These are phyloP conservation scores for Latheticus oryzae DNA, from an alignment of 2,888 invertebrate species.

Conservation along the genomic window DNA sequence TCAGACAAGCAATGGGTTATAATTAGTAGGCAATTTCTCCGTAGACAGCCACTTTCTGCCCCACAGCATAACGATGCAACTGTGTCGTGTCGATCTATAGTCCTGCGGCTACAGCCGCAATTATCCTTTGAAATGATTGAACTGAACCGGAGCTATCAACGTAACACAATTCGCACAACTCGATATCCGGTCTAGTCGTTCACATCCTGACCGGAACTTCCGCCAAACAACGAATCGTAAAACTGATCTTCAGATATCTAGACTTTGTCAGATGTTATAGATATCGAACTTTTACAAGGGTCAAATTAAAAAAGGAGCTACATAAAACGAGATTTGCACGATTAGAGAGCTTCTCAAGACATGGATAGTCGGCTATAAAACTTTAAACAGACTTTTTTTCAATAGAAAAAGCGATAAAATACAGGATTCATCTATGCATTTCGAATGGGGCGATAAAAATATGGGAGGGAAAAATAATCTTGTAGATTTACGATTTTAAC, in stretches of 20 bases:
- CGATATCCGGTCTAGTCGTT: constrained; percentile 47
- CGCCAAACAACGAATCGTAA: constrained; percentile 36
- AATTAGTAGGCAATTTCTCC: constrained; percentile 47
- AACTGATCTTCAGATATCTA: constrained; percentile 23
- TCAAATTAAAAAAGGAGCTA: constrained; percentile 17
- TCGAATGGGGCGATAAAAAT: constrained; percentile 11
- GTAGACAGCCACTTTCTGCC: constrained; percentile 22
- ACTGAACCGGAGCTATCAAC: constrained; percentile 49
- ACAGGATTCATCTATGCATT: constrained; percentile 15
- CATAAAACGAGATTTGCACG: constrained; percentile 6
- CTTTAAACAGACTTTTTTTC: constrained; percentile 16
- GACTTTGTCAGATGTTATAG: constrained; percentile 19
- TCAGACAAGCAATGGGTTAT: constrained; percentile 44
- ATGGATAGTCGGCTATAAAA: constrained; percentile 9
- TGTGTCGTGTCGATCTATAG: not conserved
- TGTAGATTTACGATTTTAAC: constrained; percentile 19
- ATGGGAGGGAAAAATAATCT: constrained; percentile 14
- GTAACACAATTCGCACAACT: constrained; percentile 50
- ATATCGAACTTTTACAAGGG: constrained; percentile 9
- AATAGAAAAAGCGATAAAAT: constrained; percentile 15
- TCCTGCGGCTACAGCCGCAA: constrained; percentile 31
- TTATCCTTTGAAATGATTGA: constrained; percentile 47
- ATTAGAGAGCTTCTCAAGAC: constrained; percentile 12
- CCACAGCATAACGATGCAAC: constrained; percentile 6
- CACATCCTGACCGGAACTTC: constrained; percentile 37